phyloP scores from a whole-genome alignment of 2,888 invertebrate genomes.

The Nymphalis polychloros region DNA sequence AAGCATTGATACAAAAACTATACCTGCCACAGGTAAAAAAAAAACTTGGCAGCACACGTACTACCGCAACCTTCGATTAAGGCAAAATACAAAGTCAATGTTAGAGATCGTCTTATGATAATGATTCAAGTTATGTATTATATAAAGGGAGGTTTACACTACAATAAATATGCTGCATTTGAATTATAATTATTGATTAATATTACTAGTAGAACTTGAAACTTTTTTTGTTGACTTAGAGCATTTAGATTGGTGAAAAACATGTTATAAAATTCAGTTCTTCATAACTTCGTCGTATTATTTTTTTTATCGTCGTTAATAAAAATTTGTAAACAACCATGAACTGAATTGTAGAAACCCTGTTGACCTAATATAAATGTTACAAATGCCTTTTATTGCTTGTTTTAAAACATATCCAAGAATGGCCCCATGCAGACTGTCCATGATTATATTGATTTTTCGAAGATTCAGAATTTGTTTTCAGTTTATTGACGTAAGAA shows the following conservation, averaged over 20 bases:
- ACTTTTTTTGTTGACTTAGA: not conserved
- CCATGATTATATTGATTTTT: constrained; percentile 20
- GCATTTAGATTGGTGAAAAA: constrained; percentile 14
- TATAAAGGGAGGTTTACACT: not conserved
- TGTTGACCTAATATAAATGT: constrained; percentile 60
- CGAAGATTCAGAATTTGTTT: constrained; percentile 31
- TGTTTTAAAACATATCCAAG: constrained; percentile 30
- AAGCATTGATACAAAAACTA: no score
- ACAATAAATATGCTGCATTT: not conserved
- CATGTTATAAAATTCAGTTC: constrained; percentile 39
- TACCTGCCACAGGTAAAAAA: not conserved
- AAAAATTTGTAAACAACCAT: constrained; percentile 38
- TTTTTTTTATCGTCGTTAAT: constrained; percentile 22
- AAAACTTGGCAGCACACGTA: not conserved
- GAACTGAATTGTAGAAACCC: constrained; percentile 62
- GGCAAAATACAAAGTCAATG: constrained; percentile 9
- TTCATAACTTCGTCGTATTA: constrained; percentile 21
- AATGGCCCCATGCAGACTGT: constrained; percentile 40
- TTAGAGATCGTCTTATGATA: not conserved
- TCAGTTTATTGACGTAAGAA: constrained; percentile 29
- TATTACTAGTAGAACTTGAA: not conserved
- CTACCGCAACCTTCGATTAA: constrained; percentile 15
- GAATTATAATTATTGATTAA: not conserved
- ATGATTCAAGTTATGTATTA: not conserved
- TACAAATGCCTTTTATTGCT: constrained; percentile 41